phyloP scores from a whole-genome alignment of 2,797 vertebrate species.

The Merluccius polli region DNA sequence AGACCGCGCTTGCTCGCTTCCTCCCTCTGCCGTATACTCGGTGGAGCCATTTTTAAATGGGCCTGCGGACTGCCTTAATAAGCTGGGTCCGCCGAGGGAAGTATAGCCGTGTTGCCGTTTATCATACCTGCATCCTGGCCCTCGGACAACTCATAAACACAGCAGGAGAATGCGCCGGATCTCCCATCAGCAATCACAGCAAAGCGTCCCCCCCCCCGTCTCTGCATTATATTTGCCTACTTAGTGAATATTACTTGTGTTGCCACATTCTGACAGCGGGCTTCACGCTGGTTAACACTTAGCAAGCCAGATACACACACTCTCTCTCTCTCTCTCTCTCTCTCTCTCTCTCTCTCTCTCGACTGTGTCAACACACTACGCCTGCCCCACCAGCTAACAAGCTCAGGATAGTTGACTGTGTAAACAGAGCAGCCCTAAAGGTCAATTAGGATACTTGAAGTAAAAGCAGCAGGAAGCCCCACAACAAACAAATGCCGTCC shows the following conservation, averaged over 20 bases:
- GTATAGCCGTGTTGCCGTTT: not conserved
- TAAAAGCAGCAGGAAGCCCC: too few relatives aligned
- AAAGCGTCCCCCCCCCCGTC: slow-evolving; percentile 22
- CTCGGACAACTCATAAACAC: not conserved
- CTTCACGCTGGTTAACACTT: slow-evolving; percentile 42
- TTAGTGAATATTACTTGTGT: slow-evolving; percentile 45
- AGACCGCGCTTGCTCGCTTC: slow-evolving; percentile 13
- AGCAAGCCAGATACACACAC: slow-evolving; percentile 47
- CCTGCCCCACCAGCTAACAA: too few relatives aligned
- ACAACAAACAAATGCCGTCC: too few relatives aligned
- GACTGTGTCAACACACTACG: too few relatives aligned
- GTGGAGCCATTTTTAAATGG: slow-evolving; percentile 5
- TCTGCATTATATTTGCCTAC: slow-evolving; percentile 48
- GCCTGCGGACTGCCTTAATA: slow-evolving; percentile 12
- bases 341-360: too few relatives aligned
- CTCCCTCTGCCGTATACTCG: slow-evolving; percentile 8
- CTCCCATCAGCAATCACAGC: slow-evolving; percentile 9
- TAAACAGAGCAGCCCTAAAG: too few relatives aligned
- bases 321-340: not conserved
- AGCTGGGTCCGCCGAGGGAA: not conserved
- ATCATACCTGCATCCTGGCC: not conserved
- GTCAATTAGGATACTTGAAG: too few relatives aligned
- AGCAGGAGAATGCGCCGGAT: not conserved
- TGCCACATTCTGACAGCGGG: slow-evolving; percentile 37
- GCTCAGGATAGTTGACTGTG: too few relatives aligned